Conservation (phyloP, 1,140 invertebrate species). For the Drosophila kepulauana region DNA sequence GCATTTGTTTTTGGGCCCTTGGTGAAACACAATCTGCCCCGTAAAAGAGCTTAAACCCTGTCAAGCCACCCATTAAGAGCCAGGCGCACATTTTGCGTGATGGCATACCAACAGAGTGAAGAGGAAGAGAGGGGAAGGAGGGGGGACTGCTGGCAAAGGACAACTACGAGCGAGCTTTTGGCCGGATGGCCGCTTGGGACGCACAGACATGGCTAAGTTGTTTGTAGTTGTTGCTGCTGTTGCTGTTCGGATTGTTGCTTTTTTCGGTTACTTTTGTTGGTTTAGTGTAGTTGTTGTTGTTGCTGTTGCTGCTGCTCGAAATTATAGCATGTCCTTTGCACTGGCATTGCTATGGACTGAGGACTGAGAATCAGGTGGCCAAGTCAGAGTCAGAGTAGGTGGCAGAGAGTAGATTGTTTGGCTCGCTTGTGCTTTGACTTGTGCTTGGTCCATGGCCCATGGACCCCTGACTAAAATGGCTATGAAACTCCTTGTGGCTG, state of each 20-base stretch:
- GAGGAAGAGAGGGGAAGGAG: background rate
- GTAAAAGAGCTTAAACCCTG: conserved; percentile 83
- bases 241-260: conserved; percentile 55
- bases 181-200: conserved; percentile 59
- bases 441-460: background rate
- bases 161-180: conserved; percentile 77
- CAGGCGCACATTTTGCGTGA: conserved; percentile 78
- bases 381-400: conserved; percentile 21
- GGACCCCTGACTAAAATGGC: conserved; percentile 20
- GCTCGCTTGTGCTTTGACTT: conserved; percentile 55
- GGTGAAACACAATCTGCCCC: conserved; percentile 80
- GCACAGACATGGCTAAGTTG: conserved; percentile 69
- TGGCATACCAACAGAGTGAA: conserved; percentile 63
- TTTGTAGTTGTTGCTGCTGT: conserved; percentile 67
- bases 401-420: conserved; percentile 52
- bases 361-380: conserved; percentile 9
- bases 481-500: conserved; percentile 24
- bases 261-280: conserved; percentile 73
- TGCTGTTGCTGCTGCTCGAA: conserved; percentile 72
- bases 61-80: conserved; percentile 83
- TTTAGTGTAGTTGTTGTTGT: conserved; percentile 49
- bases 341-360: conserved; percentile 80
- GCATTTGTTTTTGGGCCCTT: conserved; percentile 50
- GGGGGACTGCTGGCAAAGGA: conserved; percentile 60
- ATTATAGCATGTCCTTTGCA: conserved; percentile 82